Evolutionary conservation across 2,888 invertebrate species (phyloP).

Genomic region (Drosophila lutescens): DNA sequence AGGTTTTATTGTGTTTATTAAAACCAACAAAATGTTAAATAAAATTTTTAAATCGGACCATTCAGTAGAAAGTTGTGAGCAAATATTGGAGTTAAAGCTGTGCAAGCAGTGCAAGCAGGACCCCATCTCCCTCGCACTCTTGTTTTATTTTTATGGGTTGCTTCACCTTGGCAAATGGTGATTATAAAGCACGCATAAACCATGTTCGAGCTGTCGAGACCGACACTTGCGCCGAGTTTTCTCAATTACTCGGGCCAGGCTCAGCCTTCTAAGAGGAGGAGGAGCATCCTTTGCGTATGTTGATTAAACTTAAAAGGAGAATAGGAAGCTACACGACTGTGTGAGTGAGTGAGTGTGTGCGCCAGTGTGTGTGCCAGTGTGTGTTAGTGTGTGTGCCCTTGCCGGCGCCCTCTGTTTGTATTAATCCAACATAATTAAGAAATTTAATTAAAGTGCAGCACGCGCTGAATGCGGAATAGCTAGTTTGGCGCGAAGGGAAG

Average conservation of each 20-base stretch:
- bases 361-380: slow-evolving; percentile 11
- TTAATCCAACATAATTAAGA: slow-evolving; percentile 78
- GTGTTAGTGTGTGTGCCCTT: slow-evolving; percentile 29
- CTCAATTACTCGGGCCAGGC: slow-evolving; percentile 66
- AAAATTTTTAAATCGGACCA: no score
- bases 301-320: slow-evolving; percentile 74
- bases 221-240: slow-evolving; percentile 70
- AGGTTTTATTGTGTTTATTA: no score
- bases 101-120: no score
- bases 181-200: slow-evolving; percentile 13
- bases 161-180: background rate
- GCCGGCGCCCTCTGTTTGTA: slow-evolving; percentile 48
- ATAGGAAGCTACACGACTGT: slow-evolving; percentile 69
- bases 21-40: no score
- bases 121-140: no score
- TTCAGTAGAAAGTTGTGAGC: no score
- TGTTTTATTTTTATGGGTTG: no score
- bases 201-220: slow-evolving; percentile 12
- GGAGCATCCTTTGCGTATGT: slow-evolving; percentile 54
- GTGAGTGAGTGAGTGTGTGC: slow-evolving; percentile 47
- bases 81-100: no score
- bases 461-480: slow-evolving; percentile 68
- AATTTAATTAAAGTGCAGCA: slow-evolving; percentile 78
- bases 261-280: slow-evolving; percentile 8
- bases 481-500: slow-evolving; percentile 9